These are phyloP conservation scores for Nomada flava DNA, from an alignment of 2,888 invertebrate species.

Conservation along the genomic window DNA sequence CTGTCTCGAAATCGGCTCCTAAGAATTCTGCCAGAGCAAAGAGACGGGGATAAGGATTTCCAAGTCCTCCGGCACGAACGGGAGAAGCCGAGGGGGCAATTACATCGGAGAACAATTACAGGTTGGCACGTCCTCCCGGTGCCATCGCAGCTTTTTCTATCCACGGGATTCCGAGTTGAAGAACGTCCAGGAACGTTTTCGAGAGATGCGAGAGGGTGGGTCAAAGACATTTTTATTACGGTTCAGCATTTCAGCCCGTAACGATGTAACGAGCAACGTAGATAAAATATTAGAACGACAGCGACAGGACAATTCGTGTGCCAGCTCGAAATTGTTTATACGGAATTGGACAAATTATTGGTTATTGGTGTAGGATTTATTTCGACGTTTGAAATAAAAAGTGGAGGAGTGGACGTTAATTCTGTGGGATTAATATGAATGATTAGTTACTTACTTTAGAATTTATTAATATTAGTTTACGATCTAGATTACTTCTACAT, in stretches of 20 bases:
- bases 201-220: slow-evolving; percentile 35
- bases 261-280: slow-evolving; percentile 14
- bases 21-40: slow-evolving; percentile 43
- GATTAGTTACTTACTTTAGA: too few species aligned
- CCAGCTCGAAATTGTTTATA: not conserved
- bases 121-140: slow-evolving; percentile 79
- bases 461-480: too few species aligned
- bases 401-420: too few species aligned
- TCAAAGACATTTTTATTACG: slow-evolving; percentile 58
- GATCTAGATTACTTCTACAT: too few species aligned
- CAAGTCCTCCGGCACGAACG: slow-evolving; percentile 55
- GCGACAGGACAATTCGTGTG: not conserved
- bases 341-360: too few species aligned
- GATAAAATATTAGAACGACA: not conserved
- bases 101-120: slow-evolving; percentile 82
- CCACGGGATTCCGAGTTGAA: slow-evolving; percentile 73
- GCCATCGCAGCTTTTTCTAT: slow-evolving; percentile 77
- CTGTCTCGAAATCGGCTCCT: slow-evolving; percentile 45
- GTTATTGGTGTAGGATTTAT: too few species aligned
- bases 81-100: slow-evolving; percentile 70
- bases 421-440: too few species aligned
- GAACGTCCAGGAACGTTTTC: slow-evolving; percentile 75
- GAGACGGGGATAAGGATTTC: slow-evolving; percentile 44
- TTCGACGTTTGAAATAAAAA: too few species aligned
- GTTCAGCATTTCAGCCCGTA: slow-evolving; percentile 24